Evolutionary conservation across 2,888 invertebrate species (phyloP).

Genomic region (Aelia acuminata): DNA sequence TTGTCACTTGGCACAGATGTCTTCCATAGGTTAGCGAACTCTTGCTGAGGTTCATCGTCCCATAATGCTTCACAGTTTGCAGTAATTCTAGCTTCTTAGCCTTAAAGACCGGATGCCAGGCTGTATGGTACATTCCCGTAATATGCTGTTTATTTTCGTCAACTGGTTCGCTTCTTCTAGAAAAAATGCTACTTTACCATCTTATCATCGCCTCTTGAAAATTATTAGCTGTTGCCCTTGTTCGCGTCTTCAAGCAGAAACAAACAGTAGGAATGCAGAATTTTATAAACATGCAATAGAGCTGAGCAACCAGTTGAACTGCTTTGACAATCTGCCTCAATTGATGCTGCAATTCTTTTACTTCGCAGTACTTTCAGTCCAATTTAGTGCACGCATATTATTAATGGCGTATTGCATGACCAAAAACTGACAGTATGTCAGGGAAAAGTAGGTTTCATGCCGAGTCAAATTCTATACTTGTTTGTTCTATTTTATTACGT

Average conservation of each 20-base stretch:
- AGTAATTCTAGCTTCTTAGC: not conserved
- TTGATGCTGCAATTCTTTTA: not conserved
- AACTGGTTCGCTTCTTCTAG: not conserved
- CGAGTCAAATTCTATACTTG: no score
- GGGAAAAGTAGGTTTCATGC: no score
- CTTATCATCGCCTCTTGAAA: no score
- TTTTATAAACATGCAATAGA: not conserved
- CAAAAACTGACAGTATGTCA: no score
- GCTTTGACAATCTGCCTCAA: not conserved
- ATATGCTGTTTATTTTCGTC: not conserved
- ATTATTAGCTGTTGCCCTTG: not conserved
- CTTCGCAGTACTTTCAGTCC: not conserved
- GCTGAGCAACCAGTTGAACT: not conserved
- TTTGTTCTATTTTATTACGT: no score
- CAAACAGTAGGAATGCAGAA: not conserved
- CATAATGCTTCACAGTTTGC: not conserved
- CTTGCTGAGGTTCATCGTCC: not conserved
- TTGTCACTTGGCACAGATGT: no score
- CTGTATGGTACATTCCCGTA: not conserved
- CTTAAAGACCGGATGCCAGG: not conserved
- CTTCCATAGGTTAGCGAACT: not conserved
- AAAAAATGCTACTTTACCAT: no score
- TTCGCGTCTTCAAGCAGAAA: not conserved
- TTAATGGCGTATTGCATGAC: not conserved
- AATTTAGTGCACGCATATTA: not conserved